These are phyloP conservation scores for Eulithis prunata DNA, from an alignment of 2,888 invertebrate species.

Conservation along the genomic window DNA sequence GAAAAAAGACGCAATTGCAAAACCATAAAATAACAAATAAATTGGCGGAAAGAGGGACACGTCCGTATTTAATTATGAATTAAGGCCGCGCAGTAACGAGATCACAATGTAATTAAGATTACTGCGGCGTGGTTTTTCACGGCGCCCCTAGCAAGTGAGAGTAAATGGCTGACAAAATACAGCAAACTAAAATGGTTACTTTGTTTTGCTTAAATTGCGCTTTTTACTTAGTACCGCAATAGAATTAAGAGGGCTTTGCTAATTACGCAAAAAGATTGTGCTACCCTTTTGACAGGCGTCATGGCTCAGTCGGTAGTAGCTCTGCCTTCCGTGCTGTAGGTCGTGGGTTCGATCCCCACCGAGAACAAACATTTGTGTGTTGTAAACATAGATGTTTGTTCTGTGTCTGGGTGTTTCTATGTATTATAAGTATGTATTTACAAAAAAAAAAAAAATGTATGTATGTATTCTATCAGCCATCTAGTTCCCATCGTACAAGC, in stretches of 20 bases:
- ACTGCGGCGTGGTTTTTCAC: conserved; percentile 76
- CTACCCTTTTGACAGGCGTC: too few species aligned
- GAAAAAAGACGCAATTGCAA: conserved; percentile 71
- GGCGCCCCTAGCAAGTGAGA: conserved; percentile 65
- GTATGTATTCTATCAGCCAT: too few species aligned
- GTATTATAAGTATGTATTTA: too few species aligned
- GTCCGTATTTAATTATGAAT: conserved; percentile 83
- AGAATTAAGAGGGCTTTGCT: conserved; percentile 22
- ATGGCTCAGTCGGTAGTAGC: too few species aligned
- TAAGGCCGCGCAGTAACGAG: conserved; percentile 79
- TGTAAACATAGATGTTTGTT: too few species aligned
- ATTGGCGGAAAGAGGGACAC: conserved; percentile 72
- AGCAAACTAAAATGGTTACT: conserved; percentile 58
- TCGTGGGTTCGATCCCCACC: too few species aligned
- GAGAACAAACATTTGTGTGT: too few species aligned
- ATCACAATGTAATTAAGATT: conserved; percentile 84
- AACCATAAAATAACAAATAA: conserved; percentile 80
- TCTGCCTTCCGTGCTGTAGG: too few species aligned
- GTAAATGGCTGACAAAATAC: conserved; percentile 70
- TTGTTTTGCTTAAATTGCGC: conserved; percentile 49
- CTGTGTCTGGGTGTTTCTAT: too few species aligned
- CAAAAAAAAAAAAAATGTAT: too few species aligned
- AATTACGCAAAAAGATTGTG: conserved; percentile 15
- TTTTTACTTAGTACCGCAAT: conserved; percentile 33
- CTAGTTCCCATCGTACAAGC: too few species aligned